Evolutionary conservation across 2,888 invertebrate species (phyloP).

Genomic region (Pinctada fucata): DNA sequence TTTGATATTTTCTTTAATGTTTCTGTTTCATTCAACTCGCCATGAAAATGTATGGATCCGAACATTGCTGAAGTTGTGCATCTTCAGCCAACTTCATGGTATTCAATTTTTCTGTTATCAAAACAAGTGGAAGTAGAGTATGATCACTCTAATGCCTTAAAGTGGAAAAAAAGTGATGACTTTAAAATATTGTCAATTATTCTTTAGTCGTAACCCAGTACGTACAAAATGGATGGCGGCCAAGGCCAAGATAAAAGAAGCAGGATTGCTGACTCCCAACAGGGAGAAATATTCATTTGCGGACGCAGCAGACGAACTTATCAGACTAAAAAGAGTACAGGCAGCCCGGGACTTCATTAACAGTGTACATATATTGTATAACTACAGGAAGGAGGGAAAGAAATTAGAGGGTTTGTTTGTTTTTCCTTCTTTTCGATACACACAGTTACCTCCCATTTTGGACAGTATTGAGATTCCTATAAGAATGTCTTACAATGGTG

Average conservation of each 20-base stretch:
- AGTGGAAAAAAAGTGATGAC: too few species aligned
- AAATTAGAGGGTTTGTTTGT: slow-evolving; percentile 33
- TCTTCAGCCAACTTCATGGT: too few species aligned
- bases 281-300: slow-evolving; percentile 31
- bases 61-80: too few species aligned
- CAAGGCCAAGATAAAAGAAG: slow-evolving; percentile 41
- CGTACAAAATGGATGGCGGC: slow-evolving; percentile 57
- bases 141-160: too few species aligned
- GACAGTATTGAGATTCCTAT: too few species aligned
- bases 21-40: too few species aligned
- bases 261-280: slow-evolving; percentile 10
- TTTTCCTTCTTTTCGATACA: background rate
- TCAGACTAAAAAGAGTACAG: slow-evolving; percentile 45
- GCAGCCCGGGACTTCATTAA: slow-evolving; percentile 47
- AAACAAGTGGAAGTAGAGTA: too few species aligned
- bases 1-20: too few species aligned
- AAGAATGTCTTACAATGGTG: too few species aligned
- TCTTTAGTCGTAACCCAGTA: slow-evolving; percentile 40
- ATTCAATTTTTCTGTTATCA: too few species aligned
- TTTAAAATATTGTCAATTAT: background rate
- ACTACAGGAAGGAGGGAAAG: slow-evolving; percentile 26
- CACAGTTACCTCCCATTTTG: too few species aligned
- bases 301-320: slow-evolving; percentile 48
- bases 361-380: slow-evolving; percentile 46
- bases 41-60: too few species aligned